Evolutionary conservation across 2,888 invertebrate genomes (phyloP).

Genomic region (Drosophila glabriapex): DNA sequence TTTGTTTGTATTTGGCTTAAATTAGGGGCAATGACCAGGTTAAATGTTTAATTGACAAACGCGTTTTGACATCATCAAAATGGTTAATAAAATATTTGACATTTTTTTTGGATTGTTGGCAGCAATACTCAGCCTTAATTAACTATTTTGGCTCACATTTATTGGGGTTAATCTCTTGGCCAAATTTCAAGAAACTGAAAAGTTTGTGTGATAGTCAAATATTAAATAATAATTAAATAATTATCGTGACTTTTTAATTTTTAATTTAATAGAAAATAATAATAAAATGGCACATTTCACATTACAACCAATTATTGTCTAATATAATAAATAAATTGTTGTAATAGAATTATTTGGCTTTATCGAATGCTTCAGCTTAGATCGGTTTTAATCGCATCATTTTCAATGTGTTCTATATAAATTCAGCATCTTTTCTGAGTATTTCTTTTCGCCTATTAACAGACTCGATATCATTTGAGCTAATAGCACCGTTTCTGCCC

Average conservation of each 20-base stretch:
- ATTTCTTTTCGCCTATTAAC: neutral
- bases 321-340: neutral
- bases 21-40: constrained; percentile 37
- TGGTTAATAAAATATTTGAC: constrained; percentile 33
- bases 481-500: constrained; percentile 29
- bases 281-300: neutral
- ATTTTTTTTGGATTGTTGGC: constrained; percentile 12
- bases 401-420: neutral
- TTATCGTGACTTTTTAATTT: neutral
- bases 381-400: neutral
- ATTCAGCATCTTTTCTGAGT: neutral
- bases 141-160: neutral
- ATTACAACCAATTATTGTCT: neutral
- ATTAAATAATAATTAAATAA: neutral
- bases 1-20: constrained; percentile 37
- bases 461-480: constrained; percentile 44
- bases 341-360: neutral
- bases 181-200: neutral
- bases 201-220: neutral
- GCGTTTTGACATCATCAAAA: constrained; percentile 50
- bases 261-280: neutral
- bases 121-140: neutral
- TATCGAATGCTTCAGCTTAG: neutral
- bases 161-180: neutral
- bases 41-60: constrained; percentile 50